phyloP scores from a whole-genome alignment of 2,888 invertebrate species.

The Neoscelio sp. region DNA sequence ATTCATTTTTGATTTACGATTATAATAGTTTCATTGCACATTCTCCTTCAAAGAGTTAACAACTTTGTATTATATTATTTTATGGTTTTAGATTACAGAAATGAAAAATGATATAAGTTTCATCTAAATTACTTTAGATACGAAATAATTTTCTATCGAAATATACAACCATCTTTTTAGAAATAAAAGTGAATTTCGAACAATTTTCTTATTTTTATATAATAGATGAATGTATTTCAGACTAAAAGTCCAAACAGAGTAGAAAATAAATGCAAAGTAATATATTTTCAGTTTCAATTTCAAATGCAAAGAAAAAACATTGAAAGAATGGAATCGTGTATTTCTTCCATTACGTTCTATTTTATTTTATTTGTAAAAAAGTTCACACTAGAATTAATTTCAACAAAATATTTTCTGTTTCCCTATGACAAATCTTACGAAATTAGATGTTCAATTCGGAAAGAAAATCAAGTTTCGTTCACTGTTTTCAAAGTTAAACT shows the following conservation, averaged over 20 bases:
- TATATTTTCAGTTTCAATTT: constrained; percentile 24
- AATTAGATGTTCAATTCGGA: neutral
- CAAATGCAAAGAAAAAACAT: constrained; percentile 26
- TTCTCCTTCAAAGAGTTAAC: too few relatives aligned
- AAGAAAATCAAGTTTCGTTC: neutral
- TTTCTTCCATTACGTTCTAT: constrained; percentile 26
- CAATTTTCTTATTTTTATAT: too few relatives aligned
- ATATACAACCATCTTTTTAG: too few relatives aligned
- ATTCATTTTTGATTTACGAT: constrained; percentile 3
- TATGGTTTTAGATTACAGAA: too few relatives aligned
- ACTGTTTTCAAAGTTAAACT: too few relatives aligned
- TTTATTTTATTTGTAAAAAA: neutral
- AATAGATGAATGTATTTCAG: too few relatives aligned
- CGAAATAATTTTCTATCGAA: too few relatives aligned
- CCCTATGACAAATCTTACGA: neutral
- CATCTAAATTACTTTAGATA: too few relatives aligned
- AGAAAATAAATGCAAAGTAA: neutral
- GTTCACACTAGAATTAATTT: constrained; percentile 8
- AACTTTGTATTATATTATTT: too few relatives aligned
- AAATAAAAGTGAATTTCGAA: too few relatives aligned
- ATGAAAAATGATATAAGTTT: too few relatives aligned
- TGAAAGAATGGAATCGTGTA: constrained; percentile 5
- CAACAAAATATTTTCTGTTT: constrained; percentile 4
- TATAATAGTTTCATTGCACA: neutral
- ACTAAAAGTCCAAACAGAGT: too few relatives aligned